These are phyloP conservation scores for Nycticryphes semicollaris DNA, from an alignment of 2,113 vertebrate species.

Conservation along the genomic window DNA sequence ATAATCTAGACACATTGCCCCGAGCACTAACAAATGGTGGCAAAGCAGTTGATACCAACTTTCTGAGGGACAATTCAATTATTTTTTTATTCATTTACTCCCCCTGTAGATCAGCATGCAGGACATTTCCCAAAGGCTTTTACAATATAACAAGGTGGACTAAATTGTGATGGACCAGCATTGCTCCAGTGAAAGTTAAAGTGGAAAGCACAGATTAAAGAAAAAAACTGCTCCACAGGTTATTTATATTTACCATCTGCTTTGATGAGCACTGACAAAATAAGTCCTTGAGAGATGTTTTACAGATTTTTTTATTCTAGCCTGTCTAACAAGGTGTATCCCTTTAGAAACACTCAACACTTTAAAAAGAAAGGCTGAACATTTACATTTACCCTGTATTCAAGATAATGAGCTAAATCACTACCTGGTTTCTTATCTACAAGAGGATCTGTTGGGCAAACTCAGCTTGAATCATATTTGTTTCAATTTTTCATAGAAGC, in stretches of 20 bases:
- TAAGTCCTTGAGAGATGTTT: neutral
- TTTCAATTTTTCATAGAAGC: neutral
- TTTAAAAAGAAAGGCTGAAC: neutral
- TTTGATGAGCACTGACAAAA: neutral
- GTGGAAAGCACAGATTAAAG: neutral
- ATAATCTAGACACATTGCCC: neutral
- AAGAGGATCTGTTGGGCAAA: neutral
- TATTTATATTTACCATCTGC: neutral
- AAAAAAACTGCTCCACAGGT: neutral
- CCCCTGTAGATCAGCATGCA: neutral
- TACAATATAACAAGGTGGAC: neutral
- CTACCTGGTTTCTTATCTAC: neutral
- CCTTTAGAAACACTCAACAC: neutral
- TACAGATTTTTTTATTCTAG: neutral
- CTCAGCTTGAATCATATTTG: neutral
- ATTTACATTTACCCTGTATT: neutral
- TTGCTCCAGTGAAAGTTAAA: neutral
- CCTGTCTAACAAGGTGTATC: neutral
- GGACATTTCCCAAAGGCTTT: neutral
- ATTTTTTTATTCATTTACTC: neutral
- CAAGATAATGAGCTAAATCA: neutral
- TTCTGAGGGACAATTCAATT: neutral
- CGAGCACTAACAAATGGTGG: neutral
- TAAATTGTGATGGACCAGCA: neutral
- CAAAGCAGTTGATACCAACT: neutral